Evolutionary conservation across 2,888 invertebrate species (phyloP), one percentile per base, ranked within the genome.

Genomic region (Pristionchus maxplancki): DNA sequence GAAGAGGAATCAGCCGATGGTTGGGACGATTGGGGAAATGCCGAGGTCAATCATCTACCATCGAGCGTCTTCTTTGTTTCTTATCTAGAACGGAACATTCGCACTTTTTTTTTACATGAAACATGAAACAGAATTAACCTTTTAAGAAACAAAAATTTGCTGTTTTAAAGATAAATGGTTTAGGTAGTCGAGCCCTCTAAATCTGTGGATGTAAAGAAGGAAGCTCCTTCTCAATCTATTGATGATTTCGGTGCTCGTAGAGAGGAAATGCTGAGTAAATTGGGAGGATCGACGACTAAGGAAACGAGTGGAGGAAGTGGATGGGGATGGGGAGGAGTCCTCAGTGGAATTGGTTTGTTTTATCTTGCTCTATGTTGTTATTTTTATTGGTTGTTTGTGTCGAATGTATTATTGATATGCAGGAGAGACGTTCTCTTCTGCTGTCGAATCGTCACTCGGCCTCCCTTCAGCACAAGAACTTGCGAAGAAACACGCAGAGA

Each of bases 391-490:
- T n/a, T n/a, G n/a, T n/a, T n/a, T n/a, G n/a, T n/a, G n/a, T n/a
- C n/a, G n/a, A n/a, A n/a, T n/a, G n/a, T n/a, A n/a, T n/a, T n/a
- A n/a, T n/a, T n/a, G n/a, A 67, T 67, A 8, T 64, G 44, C 40
- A 53, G 97, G 97, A 62, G 97, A 97, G 95, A 97, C 97, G 5
- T 95, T 97, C 89, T 96, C 96, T 89, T 96, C 96, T 85, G 97
- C 97, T 20, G 95, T 96, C 24, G 97, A 97, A 95, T 96, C 96
- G 67, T 96, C 97, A 24, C 97, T 98, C 58, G 97, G 97, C 5
- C 97, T 97, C 0, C 97, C 97, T 0, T 96, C 97, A 93, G 97
- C 97, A 0, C 97, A 96, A 94, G 97, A 97, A 93, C 93, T 97
- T 88, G 97, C 97, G 0, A 90, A 88, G 34, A 40, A 85, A 20